A percentile compares a stretch with the other conserved stretches of the same genome.
Evolutionary conservation across 2,888 invertebrate genomes (phyloP).

Genomic region (Dicyrtoma fusca): DNA sequence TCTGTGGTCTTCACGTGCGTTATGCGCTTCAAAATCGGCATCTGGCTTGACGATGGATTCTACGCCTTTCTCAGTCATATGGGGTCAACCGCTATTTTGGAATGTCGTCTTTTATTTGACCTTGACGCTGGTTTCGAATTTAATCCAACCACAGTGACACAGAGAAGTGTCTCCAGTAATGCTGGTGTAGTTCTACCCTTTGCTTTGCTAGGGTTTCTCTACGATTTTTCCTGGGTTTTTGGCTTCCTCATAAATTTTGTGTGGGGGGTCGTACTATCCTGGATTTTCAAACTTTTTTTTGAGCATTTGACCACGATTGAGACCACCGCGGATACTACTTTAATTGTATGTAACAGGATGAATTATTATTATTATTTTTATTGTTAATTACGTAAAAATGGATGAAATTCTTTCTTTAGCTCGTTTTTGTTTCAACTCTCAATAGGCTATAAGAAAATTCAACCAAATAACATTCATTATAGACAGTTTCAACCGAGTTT

Average conservation of each 20-base stretch:
- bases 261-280: not conserved
- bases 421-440: no score
- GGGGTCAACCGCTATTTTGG: not conserved
- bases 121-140: not conserved
- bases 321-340: no score
- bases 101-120: not conserved
- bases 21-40: not conserved
- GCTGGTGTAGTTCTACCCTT: not conserved
- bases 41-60: not conserved
- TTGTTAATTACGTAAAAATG: no score
- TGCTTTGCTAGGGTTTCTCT: not conserved
- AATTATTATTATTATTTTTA: no score
- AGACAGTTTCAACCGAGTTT: slow-evolving; percentile 12
- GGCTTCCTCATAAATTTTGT: slow-evolving; percentile 6
- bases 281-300: not conserved
- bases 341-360: no score
- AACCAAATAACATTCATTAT: slow-evolving; percentile 3
- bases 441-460: slow-evolving; percentile 17
- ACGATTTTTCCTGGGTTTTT: slow-evolving; percentile 14
- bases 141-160: no score
- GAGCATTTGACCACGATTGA: no score
- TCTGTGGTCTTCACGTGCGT: not conserved
- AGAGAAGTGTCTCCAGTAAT: no score
- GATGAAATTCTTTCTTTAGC: not conserved
- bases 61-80: not conserved